A percentile compares a stretch with the other conserved stretches of the same genome.
Conservation (phyloP, 2,888 invertebrate genomes). For the Idaea biselata region DNA sequence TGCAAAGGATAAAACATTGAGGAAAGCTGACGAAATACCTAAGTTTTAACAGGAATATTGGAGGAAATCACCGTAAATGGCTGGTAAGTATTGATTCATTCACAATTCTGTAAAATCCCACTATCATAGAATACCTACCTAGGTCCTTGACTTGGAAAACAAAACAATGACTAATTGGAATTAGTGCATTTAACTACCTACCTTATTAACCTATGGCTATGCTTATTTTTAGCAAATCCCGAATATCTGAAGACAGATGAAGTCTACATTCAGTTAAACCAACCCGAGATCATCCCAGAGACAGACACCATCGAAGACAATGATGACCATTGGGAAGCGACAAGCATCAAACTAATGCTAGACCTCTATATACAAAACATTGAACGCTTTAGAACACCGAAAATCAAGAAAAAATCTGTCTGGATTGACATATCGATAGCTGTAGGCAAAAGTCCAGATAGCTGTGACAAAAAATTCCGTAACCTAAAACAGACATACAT, state of each 20-base stretch:
- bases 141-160: neutral
- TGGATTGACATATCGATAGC: slow-evolving; percentile 64
- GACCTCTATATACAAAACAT: slow-evolving; percentile 62
- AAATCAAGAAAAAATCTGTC: slow-evolving; percentile 70
- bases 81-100: slow-evolving; percentile 29
- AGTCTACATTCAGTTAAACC: slow-evolving; percentile 55
- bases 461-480: slow-evolving; percentile 72
- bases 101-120: slow-evolving; percentile 9
- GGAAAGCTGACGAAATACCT: neutral
- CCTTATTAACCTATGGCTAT: neutral
- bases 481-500: slow-evolving; percentile 72
- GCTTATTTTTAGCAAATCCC: slow-evolving; percentile 27
- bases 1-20: slow-evolving; percentile 7
- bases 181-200: neutral
- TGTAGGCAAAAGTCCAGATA: slow-evolving; percentile 63
- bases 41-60: slow-evolving; percentile 1
- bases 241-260: slow-evolving; percentile 57
- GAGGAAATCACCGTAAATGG: slow-evolving; percentile 26
- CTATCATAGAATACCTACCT: neutral
- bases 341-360: slow-evolving; percentile 54
- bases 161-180: neutral
- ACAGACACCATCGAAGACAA: slow-evolving; percentile 53
- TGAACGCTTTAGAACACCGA: slow-evolving; percentile 67
- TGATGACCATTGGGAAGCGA: slow-evolving; percentile 69
- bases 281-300: slow-evolving; percentile 48